Percentiles rank a stretch among this genome's conserved stretches.
Evolutionary conservation across 2,888 invertebrate genomes (phyloP).

Genomic region (Pogonocherus hispidulus): DNA sequence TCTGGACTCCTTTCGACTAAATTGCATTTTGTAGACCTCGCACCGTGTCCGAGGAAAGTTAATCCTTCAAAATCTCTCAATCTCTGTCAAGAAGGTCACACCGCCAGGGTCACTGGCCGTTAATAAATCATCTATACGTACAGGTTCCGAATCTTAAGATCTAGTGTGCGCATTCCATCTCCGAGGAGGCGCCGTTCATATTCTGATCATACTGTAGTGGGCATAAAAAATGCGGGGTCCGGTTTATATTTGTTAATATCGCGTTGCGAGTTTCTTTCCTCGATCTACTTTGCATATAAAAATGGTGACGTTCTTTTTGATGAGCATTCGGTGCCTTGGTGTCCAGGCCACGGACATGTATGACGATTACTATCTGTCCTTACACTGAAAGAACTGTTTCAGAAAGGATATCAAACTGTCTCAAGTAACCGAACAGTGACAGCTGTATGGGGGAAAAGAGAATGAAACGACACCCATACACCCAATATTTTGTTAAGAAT

Average conservation of each 20-base stretch:
- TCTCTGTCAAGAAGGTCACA: background rate
- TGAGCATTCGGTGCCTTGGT: background rate
- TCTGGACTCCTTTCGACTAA: too few species aligned
- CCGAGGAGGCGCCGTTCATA: constrained; percentile 2
- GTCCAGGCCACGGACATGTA: too few species aligned
- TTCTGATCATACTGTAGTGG: background rate
- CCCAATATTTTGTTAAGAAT: too few species aligned
- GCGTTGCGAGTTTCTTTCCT: background rate
- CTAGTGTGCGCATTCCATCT: constrained; percentile 1
- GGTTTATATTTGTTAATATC: background rate
- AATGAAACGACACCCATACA: too few species aligned
- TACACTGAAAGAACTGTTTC: too few species aligned
- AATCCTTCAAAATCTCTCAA: too few species aligned
- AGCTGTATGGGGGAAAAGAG: too few species aligned
- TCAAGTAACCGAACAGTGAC: too few species aligned
- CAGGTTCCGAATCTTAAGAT: constrained; percentile 1
- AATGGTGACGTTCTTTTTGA: constrained; percentile 15
- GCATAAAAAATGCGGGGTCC: background rate
- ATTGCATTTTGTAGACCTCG: too few species aligned
- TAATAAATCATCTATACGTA: background rate
- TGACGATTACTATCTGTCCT: too few species aligned
- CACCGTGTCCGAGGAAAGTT: too few species aligned
- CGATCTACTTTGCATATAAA: constrained; percentile 20
- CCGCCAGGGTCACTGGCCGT: constrained; percentile 1
- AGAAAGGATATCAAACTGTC: too few species aligned